Conservation (phyloP, 2,888 invertebrate species). For the Acanthosoma haemorrhoidale region DNA sequence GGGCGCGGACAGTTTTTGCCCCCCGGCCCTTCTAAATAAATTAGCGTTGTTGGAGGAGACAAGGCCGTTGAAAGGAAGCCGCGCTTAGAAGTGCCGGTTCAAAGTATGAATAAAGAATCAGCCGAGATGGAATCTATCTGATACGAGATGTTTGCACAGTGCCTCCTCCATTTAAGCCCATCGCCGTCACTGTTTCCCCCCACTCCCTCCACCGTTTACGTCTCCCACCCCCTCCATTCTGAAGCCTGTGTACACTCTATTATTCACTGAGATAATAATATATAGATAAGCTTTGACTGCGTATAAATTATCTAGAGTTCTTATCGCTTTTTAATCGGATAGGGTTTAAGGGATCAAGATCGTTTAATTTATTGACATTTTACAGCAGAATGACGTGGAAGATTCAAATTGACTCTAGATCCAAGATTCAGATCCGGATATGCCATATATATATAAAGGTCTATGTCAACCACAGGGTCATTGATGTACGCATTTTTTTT, state of each 20-base stretch:
- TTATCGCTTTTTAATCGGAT: no score
- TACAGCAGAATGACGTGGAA: no score
- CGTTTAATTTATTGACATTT: no score
- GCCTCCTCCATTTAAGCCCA: no score
- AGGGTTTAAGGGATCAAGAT: no score
- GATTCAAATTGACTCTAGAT: no score
- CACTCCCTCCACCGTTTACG: neutral
- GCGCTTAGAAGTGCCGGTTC: neutral
- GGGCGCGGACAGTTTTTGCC: conserved; percentile 1
- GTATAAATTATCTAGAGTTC: no score
- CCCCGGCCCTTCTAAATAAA: neutral
- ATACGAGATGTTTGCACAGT: conserved; percentile 15
- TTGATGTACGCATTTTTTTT: no score
- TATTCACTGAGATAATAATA: neutral
- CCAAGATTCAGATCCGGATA: no score
- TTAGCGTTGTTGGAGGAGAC: neutral
- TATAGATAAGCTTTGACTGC: no score
- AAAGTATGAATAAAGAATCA: conserved; percentile 24
- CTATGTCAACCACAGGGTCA: no score
- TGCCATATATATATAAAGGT: no score
- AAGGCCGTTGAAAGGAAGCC: neutral
- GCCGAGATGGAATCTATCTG: conserved; percentile 24
- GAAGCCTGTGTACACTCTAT: neutral
- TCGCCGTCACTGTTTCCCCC: neutral
- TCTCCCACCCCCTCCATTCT: neutral